Base-by-base conservation (phyloP, 2,888 invertebrate genomes). In the Drosophila emarginata region DNA sequence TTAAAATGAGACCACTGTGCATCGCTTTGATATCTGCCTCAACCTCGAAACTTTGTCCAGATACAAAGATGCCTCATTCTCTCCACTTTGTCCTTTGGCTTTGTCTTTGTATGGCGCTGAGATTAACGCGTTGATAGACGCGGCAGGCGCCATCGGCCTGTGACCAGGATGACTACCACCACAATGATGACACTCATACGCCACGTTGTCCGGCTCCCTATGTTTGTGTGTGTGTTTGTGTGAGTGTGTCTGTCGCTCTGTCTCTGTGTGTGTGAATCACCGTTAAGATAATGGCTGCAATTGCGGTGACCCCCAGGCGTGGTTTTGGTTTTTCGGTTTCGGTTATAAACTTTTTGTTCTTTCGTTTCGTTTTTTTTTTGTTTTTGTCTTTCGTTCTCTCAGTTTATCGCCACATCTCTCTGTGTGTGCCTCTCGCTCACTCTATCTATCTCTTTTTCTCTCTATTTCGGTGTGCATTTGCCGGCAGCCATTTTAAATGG, bases 211-310 rank as follows among this genome's bases (percentile, higher is more conserved):
- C 58, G 64, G 32, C 59, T 59, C 6, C 45, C 45, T 11, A 2
- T 45, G 15, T 18, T 32, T 32, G 32, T 9, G 1, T 40, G 14
- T 57, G 2, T 21, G 15, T 58, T 2, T 28, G 18, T 52, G 36
- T 9, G 18, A 9, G 23, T 23, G 14, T 21, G 9, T 32, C 32
- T 7, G 32, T 11, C 53, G 11, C 6, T 45, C n/a, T 52, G 9
- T 71, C 37, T 71, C 50, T 65, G 53, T 72, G 65, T 74, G 69
- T 77, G 66, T 69, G 79, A 70, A 74, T 74, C 72, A 77, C 74
- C 87, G 80, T 85, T 74, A 78, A 87, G 79, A 84, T 87, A 84
- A 87, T 84, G 87, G 82, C 87, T 87, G 87, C 84, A 84, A 84
- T 84, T 84, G 84, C 75, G 84, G 83, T 84, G 85, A 87, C 85